phyloP scores from a whole-genome alignment of 2,888 invertebrate species.

The Troilus luridus region DNA sequence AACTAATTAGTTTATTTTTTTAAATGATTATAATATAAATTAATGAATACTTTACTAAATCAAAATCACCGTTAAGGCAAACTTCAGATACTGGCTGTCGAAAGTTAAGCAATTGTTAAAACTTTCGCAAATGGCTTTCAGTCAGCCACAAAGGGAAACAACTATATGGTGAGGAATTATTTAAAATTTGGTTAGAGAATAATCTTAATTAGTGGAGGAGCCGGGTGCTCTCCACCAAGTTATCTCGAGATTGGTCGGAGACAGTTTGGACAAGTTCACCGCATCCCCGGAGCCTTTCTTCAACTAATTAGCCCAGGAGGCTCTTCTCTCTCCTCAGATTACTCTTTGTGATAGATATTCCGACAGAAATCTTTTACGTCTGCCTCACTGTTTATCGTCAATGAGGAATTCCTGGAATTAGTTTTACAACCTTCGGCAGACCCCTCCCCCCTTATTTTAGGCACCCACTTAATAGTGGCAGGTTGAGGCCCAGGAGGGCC shows the following conservation, averaged over 20 bases:
- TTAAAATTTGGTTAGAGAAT: not conserved
- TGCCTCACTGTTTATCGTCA: not conserved
- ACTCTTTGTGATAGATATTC: not conserved
- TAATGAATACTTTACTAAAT: too few relatives aligned
- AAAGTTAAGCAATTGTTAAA: not conserved
- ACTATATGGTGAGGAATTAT: not conserved
- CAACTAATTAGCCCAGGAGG: not conserved
- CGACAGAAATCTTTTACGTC: not conserved
- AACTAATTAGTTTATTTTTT: too few relatives aligned
- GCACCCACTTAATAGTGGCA: too few relatives aligned
- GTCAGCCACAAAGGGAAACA: not conserved
- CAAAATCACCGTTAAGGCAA: too few relatives aligned
- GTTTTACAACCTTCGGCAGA: too few relatives aligned
- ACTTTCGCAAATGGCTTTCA: not conserved
- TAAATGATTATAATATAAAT: too few relatives aligned
- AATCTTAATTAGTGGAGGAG: not conserved
- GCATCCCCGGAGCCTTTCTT: not conserved
- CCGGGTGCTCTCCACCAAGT: not conserved
- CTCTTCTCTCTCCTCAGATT: slow-evolving; percentile 1
- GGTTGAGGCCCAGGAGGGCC: too few relatives aligned
- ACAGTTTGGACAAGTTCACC: slow-evolving; percentile 36
- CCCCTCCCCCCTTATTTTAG: too few relatives aligned
- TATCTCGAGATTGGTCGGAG: slow-evolving; percentile 9
- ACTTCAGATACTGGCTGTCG: too few relatives aligned
- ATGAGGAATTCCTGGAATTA: not conserved